Conservation (phyloP, 2,113 vertebrate species). For the Holacanthus passer region DNA sequence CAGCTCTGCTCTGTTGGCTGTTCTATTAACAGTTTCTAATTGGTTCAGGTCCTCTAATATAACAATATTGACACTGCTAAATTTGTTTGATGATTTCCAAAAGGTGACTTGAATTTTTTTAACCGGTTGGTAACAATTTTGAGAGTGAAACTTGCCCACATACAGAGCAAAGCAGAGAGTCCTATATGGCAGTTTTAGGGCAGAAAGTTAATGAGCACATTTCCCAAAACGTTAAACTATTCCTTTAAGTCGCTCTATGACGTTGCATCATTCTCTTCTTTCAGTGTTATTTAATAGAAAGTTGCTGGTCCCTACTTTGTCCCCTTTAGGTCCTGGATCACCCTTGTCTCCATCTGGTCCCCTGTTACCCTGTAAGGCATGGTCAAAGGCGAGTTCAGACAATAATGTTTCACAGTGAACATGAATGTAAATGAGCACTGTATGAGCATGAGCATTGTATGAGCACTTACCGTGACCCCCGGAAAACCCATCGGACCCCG, state of each 20-base stretch:
- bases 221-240: background rate
- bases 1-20: background rate
- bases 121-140: background rate
- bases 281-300: slow-evolving; percentile 9
- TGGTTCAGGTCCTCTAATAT: too few relatives aligned
- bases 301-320: slow-evolving; percentile 79
- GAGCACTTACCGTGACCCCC: slow-evolving; percentile 81
- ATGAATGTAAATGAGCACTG: background rate
- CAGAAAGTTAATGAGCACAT: background rate
- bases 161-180: background rate
- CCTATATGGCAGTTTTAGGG: background rate
- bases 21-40: background rate
- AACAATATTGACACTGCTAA: too few relatives aligned
- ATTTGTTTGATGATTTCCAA: too few relatives aligned
- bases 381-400: background rate
- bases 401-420: background rate
- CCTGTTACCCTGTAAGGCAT: slow-evolving; percentile 81
- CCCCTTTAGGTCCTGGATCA: slow-evolving; percentile 85
- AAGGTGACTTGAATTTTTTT: too few relatives aligned
- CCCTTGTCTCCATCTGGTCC: slow-evolving; percentile 87
- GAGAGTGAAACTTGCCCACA: background rate
- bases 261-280: background rate
- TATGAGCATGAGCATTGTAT: too few relatives aligned
- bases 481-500: slow-evolving; percentile 82
- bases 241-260: background rate